phyloP scores from a whole-genome alignment of 2,113 vertebrate species.

The Reinhardtius hippoglossoides region DNA sequence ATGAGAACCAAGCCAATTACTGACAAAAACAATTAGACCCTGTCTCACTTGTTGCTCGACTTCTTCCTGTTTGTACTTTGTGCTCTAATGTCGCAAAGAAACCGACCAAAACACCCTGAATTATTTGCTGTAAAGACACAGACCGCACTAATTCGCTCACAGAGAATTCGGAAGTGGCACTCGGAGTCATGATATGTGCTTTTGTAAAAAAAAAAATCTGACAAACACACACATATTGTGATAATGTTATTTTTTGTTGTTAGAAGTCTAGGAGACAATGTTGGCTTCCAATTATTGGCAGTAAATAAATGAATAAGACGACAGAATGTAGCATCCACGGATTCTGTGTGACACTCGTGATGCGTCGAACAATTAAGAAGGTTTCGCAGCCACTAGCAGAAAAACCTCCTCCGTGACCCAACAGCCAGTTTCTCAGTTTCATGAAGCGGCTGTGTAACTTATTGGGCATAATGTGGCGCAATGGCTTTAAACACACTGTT shows the following conservation, averaged over 20 bases:
- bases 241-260: not conserved
- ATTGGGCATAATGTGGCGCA: constrained; percentile 45
- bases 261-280: not conserved
- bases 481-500: constrained; percentile 25
- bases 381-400: constrained; percentile 26
- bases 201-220: not conserved
- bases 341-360: too few species aligned
- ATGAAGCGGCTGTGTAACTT: constrained; percentile 7
- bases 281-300: constrained; percentile 4
- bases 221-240: not conserved
- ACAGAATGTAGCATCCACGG: not conserved
- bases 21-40: constrained; percentile 55
- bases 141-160: constrained; percentile 31
- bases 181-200: not conserved
- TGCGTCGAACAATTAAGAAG: too few species aligned
- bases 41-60: constrained; percentile 29
- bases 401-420: constrained; percentile 40
- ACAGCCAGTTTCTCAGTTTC: constrained; percentile 22
- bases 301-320: constrained; percentile 10
- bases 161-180: not conserved
- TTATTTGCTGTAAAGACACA: constrained; percentile 39
- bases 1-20: constrained; percentile 57
- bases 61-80: constrained; percentile 33
- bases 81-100: constrained; percentile 24
- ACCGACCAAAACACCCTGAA: constrained; percentile 5